phyloP scores from a whole-genome alignment of 1,140 invertebrate species.

The Caenorhabditis elegans region WBcel235 BX284604.4:3859501-3860000 shows the following conservation, averaged over 20 bases:
- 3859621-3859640: conserved; percentile 14
- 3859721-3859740: conserved; percentile 37
- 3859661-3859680: conserved; percentile 34
- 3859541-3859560: no score
- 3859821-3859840: neutral
- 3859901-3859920: conserved; percentile 53
- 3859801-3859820: conserved; percentile 22
- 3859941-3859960: conserved; percentile 53
- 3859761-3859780: conserved; percentile 20
- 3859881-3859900: conserved; percentile 45
- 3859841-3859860: neutral
- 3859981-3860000: no score
- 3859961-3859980: neutral
- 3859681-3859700: conserved; percentile 7
- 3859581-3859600: neutral
- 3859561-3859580: no score
- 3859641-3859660: neutral
- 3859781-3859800: conserved; percentile 13
- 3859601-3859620: neutral
- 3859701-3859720: conserved; percentile 20
- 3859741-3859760: neutral
- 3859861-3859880: conserved; percentile 40
- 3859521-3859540: no score
- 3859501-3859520: no score
- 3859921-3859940: conserved; percentile 53